These are phyloP conservation scores for Tarsius wallacei DNA, from an alignment of 2,797 vertebrate species.

Conservation along the genomic window DNA sequence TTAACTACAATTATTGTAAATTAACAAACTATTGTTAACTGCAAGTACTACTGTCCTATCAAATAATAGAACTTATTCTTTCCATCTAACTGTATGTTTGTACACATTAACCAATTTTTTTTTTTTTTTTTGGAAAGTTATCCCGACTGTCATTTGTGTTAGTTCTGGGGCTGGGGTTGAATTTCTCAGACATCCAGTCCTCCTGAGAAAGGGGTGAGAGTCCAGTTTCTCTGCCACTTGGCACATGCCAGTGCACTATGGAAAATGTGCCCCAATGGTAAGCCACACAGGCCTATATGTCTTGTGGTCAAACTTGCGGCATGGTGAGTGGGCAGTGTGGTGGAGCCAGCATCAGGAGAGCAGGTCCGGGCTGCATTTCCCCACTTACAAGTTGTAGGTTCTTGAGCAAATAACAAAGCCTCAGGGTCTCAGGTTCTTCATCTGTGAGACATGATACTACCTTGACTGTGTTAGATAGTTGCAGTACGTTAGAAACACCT, in stretches of 20 bases:
- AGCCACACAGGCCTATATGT: neutral
- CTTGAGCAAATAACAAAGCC: neutral
- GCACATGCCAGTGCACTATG: no score
- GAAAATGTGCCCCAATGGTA: neutral
- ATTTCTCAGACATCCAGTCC: neutral
- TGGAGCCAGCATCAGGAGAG: neutral
- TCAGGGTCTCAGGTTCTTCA: neutral
- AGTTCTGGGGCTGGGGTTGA: neutral
- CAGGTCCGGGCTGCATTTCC: neutral
- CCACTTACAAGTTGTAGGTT: neutral
- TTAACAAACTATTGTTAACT: no score
- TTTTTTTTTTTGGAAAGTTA: neutral
- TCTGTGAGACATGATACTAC: neutral
- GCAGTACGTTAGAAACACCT: neutral
- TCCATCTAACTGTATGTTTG: neutral
- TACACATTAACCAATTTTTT: neutral
- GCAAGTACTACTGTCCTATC: no score
- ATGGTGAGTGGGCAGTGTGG: neutral
- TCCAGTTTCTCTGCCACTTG: neutral
- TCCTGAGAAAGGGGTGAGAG: neutral
- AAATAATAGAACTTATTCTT: no score
- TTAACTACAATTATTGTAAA: no score
- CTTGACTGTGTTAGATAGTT: fast-evolving
- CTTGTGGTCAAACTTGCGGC: neutral
- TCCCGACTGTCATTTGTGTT: neutral